These are phyloP conservation scores for Selenia dentaria DNA, from an alignment of 2,888 invertebrate genomes.

Conservation along the genomic window DNA sequence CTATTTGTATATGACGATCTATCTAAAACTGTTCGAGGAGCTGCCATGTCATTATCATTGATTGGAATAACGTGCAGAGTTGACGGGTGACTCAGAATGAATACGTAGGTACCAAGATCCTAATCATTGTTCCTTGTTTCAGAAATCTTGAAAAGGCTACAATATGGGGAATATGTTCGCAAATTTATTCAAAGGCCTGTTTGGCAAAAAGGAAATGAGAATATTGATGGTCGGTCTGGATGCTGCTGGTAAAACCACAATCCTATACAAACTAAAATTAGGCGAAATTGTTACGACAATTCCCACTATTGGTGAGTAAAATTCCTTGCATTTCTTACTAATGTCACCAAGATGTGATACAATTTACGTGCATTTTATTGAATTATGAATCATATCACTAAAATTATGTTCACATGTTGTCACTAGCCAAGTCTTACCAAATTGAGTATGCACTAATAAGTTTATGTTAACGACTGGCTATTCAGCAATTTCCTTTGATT, in stretches of 20 bases:
- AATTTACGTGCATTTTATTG: too few species aligned
- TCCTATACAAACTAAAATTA: slow-evolving; percentile 99
- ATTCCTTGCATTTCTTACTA: too few species aligned
- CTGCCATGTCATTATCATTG: slow-evolving; percentile 84
- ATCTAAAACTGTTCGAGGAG: slow-evolving; percentile 55
- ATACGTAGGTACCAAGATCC: slow-evolving; percentile 40
- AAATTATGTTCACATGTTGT: too few species aligned
- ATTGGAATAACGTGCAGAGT: slow-evolving; percentile 71
- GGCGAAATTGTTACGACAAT: slow-evolving; percentile 99
- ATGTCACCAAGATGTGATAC: too few species aligned
- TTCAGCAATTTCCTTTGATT: too few species aligned
- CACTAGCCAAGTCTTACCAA: too few species aligned
- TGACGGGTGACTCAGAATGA: slow-evolving; percentile 76
- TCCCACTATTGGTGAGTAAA: slow-evolving; percentile 97
- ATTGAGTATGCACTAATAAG: too few species aligned
- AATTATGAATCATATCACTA: too few species aligned
- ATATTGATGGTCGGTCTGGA: slow-evolving; percentile 99
- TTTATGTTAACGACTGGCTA: too few species aligned
- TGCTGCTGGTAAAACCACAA: slow-evolving; percentile 99
- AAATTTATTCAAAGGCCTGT: slow-evolving; percentile 99
- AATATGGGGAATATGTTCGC: slow-evolving; percentile 99
- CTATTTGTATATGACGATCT: slow-evolving; percentile 35
- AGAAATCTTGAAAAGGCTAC: slow-evolving; percentile 82
- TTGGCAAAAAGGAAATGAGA: slow-evolving; percentile 99
- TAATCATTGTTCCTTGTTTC: slow-evolving; percentile 61